Conservation (phyloP, 2,888 invertebrate species). For the Drosophila mimetica region DNA sequence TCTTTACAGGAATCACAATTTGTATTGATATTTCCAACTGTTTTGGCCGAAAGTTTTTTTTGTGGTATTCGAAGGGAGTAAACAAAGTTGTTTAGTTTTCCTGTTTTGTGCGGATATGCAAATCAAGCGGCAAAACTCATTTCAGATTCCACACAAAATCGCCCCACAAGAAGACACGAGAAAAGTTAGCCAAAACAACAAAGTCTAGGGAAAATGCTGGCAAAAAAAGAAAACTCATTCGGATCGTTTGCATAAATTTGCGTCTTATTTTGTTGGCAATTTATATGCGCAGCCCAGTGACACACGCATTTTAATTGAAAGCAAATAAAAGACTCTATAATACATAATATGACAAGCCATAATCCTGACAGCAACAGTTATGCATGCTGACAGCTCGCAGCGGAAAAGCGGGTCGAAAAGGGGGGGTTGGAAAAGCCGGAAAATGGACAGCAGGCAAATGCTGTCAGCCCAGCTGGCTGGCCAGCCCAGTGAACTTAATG, state of each 20-base stretch:
- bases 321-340: conserved; percentile 77
- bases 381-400: conserved; percentile 64
- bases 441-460: conserved; percentile 53
- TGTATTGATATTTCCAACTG: conserved; percentile 21
- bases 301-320: conserved; percentile 78
- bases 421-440: conserved; percentile 8
- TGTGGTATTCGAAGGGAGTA: conserved; percentile 33
- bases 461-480: conserved; percentile 62
- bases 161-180: conserved; percentile 8
- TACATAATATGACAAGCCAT: conserved; percentile 76
- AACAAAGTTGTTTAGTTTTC: conserved; percentile 54
- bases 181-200: conserved; percentile 19
- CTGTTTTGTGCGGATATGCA: conserved; percentile 52
- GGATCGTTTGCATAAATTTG: conserved; percentile 69
- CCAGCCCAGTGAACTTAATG: conserved; percentile 66
- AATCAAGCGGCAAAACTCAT: conserved; percentile 47
- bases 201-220: conserved; percentile 11
- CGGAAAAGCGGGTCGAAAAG: background rate
- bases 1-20: conserved; percentile 24
- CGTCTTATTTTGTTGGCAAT: conserved; percentile 70
- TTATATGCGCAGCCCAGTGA: conserved; percentile 66
- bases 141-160: conserved; percentile 39
- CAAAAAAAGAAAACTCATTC: conserved; percentile 37
- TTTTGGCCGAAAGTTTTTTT: conserved; percentile 21
- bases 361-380: conserved; percentile 79